These are phyloP conservation scores for Gymnothorax reevesii DNA, from an alignment of 2,797 vertebrate genomes.

Conservation along the genomic window DNA sequence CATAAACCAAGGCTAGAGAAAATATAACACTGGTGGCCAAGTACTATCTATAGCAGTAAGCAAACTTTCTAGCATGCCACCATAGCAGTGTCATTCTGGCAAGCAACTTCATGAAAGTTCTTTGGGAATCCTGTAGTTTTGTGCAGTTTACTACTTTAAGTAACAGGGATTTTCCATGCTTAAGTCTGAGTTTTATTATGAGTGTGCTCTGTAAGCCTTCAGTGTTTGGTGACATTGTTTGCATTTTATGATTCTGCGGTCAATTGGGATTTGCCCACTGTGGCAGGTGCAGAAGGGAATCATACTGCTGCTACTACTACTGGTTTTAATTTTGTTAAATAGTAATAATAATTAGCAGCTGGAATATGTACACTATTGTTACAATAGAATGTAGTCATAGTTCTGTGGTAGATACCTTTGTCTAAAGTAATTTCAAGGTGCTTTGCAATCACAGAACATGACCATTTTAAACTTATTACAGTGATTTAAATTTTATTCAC, in stretches of 20 bases:
- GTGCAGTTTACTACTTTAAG: background rate
- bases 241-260: background rate
- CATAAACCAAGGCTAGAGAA: conserved; percentile 16
- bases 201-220: conserved; percentile 7
- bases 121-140: conserved; percentile 4
- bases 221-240: background rate
- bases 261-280: background rate
- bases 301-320: background rate
- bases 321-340: background rate
- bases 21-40: background rate
- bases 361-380: background rate
- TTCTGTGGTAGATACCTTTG: conserved; percentile 1
- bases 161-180: conserved; percentile 18
- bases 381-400: background rate
- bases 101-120: background rate
- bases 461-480: background rate
- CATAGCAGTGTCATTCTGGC: background rate
- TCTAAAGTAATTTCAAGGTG: background rate
- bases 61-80: background rate
- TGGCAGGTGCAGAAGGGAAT: background rate
- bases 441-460: background rate
- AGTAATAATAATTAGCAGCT: background rate
- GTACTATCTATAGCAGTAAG: conserved; percentile 17
- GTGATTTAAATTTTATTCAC: background rate
- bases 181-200: background rate